Evolutionary conservation across 64 coral and sea anemone genomes (phyloP).

Genomic region (Montipora sp.): DNA sequence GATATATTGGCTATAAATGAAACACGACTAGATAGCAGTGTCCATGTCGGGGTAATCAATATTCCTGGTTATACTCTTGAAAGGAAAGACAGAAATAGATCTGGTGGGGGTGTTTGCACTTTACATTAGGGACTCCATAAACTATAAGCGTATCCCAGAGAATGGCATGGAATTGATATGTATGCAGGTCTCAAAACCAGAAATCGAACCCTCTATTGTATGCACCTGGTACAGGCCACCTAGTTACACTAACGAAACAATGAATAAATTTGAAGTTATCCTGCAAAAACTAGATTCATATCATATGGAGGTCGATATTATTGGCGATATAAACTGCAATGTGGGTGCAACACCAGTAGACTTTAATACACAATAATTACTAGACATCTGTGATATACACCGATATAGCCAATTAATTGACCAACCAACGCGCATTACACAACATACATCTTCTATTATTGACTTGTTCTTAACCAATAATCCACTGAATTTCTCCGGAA

Average conservation of each 20-base stretch:
- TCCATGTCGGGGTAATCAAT: background rate
- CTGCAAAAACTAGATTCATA: background rate
- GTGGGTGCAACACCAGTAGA: background rate
- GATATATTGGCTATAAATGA: background rate
- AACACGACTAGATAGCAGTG: background rate
- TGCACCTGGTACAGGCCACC: background rate
- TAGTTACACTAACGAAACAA: background rate
- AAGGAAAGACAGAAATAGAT: background rate
- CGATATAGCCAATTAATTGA: slow-evolving; percentile 6
- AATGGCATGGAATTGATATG: background rate
- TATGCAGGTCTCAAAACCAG: background rate
- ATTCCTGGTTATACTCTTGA: background rate
- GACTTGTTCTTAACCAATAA: too few relatives aligned
- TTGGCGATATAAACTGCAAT: background rate
- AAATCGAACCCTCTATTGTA: background rate
- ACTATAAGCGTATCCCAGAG: background rate
- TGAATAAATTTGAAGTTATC: background rate
- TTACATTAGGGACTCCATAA: background rate
- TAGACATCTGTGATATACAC: background rate
- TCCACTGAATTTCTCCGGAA: background rate
- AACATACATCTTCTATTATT: too few relatives aligned
- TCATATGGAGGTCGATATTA: slow-evolving; percentile 7
- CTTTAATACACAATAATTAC: background rate
- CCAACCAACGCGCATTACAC: background rate
- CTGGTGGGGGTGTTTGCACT: background rate